These are phyloP conservation scores for Tetranychus truncatus DNA, from an alignment of 2,888 invertebrate genomes.

Conservation along the genomic window DNA sequence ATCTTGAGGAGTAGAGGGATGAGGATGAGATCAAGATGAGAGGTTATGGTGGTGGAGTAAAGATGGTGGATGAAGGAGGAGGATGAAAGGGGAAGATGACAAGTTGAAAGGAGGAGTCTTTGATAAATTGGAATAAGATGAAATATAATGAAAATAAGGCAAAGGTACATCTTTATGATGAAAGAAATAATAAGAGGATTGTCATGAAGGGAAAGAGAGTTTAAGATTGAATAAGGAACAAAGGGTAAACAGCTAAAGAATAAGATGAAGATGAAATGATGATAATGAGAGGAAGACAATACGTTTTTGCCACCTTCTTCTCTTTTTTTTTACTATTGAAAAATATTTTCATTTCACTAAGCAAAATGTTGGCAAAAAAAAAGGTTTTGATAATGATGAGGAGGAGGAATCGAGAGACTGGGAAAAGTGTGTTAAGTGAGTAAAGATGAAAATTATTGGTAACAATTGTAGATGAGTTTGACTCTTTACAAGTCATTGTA, in stretches of 20 bases:
- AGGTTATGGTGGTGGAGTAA: too few species aligned
- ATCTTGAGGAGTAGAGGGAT: background rate
- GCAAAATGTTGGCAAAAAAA: background rate
- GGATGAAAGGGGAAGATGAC: background rate
- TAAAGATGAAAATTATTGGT: too few species aligned
- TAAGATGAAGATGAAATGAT: background rate
- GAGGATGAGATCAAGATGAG: background rate
- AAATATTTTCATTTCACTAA: background rate
- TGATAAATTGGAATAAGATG: slow-evolving; percentile 1
- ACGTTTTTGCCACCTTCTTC: background rate
- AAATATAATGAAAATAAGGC: background rate
- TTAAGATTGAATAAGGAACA: background rate
- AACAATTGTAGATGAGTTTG: too few species aligned
- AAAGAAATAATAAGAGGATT: background rate
- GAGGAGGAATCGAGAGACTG: background rate
- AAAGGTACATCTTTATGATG: background rate
- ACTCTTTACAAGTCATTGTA: too few species aligned
- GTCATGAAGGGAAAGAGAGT: background rate
- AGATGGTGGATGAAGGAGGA: background rate
- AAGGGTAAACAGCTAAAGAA: background rate
- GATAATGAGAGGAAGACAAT: background rate
- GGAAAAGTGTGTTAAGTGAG: background rate
- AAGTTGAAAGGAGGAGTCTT: background rate
- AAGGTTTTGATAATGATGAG: background rate
- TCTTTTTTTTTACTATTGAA: background rate